Conservation (phyloP, 2,888 invertebrate species). For the Muschampia plurimacula region DNA sequence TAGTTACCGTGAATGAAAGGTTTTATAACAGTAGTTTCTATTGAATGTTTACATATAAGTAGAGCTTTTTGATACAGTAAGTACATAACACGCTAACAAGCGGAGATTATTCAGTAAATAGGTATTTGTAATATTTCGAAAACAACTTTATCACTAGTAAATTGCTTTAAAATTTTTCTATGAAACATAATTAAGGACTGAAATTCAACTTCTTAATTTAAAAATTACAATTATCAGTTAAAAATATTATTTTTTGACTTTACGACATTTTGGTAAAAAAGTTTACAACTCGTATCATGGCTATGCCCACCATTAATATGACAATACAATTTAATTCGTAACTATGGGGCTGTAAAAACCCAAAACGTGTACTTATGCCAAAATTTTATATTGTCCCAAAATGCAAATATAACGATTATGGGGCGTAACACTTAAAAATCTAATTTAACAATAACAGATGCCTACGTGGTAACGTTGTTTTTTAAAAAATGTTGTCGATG, state of each 20-base stretch:
- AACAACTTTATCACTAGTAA: constrained; percentile 31
- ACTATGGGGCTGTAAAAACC: constrained; percentile 74
- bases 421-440: constrained; percentile 78
- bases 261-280: constrained; percentile 35
- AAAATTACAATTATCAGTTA: constrained; percentile 49
- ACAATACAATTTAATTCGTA: constrained; percentile 53
- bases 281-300: constrained; percentile 41
- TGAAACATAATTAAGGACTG: constrained; percentile 49
- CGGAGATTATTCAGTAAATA: background rate
- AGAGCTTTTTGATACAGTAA: background rate
- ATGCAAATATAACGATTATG: constrained; percentile 66
- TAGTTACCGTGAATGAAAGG: background rate
- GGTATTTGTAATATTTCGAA: constrained; percentile 14
- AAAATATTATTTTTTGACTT: constrained; percentile 46
- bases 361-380: constrained; percentile 65
- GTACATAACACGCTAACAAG: background rate
- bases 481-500: constrained; percentile 41
- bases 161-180: constrained; percentile 43
- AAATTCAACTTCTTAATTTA: constrained; percentile 49
- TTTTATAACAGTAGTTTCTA: background rate
- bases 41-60: background rate
- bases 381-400: constrained; percentile 73
- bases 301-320: constrained; percentile 52
- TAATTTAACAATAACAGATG: constrained; percentile 72
- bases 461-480: constrained; percentile 52